Base-by-base conservation (phyloP, 2,888 invertebrate species). In the Trachelus tabidus region DNA sequence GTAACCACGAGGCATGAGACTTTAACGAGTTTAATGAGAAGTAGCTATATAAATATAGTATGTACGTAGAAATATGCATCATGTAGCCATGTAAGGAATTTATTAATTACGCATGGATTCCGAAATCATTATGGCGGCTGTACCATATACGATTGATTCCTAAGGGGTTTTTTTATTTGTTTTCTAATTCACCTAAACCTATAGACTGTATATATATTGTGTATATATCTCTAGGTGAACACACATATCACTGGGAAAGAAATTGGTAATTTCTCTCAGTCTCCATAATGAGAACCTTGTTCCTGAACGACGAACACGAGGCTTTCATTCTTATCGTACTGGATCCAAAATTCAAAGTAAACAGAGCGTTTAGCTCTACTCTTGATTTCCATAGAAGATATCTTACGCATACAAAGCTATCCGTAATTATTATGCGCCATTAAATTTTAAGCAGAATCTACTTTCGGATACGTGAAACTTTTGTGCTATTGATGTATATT, bases 331-430 rank as follows among this genome's bases (percentile, higher is more conserved):
- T 73, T 80, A 77, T 71, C 71, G 31, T 35, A 69, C 33, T 76
- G 33, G 34, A 73, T 76, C 81, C 81, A 82, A 82, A 85, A 86
- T 78, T 81, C 81, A 74, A 35, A 68, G 40, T 82, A 84, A 86
- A 69, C 83, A 82, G 86, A 87, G 84, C 84, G 76, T 76, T 79
- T 84, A 82, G 34, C 78, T 81, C 35, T 74, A 79, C 76, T 82
- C 77, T 80, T 82, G 81, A 79, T 83, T 83, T 83, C 80, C 80
- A 80, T 80, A 11, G 37, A 56, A 34, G 37, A 74, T 74, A 74
- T 34, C 74, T 71, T 34, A 34, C 12, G 71, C 71, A 15, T 56
- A 56, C 56, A 56, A 56, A 23, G 56, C 2, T 56, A 23, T 56
- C 23, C 56, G 56, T 56, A 56, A 56, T 56, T 56, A 56, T 56